A percentile compares a stretch with the other conserved stretches of the same genome.
These are phyloP conservation scores for Xylota sylvarum DNA, from an alignment of 2,888 invertebrate genomes.

Conservation along the genomic window DNA sequence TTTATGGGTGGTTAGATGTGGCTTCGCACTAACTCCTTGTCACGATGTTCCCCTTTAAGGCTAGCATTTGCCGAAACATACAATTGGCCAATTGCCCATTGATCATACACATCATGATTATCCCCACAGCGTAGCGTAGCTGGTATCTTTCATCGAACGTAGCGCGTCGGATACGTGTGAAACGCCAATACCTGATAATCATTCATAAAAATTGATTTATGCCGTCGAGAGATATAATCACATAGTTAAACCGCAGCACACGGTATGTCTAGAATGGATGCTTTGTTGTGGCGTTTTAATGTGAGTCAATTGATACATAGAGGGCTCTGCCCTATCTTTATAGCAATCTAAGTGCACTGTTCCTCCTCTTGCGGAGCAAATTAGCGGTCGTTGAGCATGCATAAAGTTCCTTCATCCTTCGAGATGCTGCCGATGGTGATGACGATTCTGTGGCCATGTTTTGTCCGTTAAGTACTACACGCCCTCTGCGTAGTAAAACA, in stretches of 20 bases:
- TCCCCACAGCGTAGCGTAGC: background rate
- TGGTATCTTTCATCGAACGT: conserved; percentile 34
- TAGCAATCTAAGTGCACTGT: conserved; percentile 37
- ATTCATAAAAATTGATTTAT: conserved; percentile 68
- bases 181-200: conserved; percentile 65
- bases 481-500: conserved; percentile 34
- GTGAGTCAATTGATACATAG: conserved; percentile 42
- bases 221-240: conserved; percentile 54
- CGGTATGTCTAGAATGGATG: conserved; percentile 35
- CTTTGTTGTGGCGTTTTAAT: conserved; percentile 23
- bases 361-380: conserved; percentile 39
- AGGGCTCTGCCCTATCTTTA: conserved; percentile 51
- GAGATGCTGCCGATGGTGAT: conserved; percentile 30
- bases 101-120: conserved; percentile 32
- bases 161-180: conserved; percentile 64
- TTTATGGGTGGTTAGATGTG: conserved; percentile 24
- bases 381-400: conserved; percentile 49
- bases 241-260: conserved; percentile 43
- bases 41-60: conserved; percentile 18
- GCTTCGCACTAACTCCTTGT: conserved; percentile 6
- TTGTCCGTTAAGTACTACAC: conserved; percentile 50
- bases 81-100: conserved; percentile 51
- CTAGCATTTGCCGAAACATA: conserved; percentile 29
- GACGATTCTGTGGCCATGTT: conserved; percentile 16
- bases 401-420: conserved; percentile 26